Percentiles rank a stretch among this genome's conserved stretches.
Evolutionary conservation across 2,113 vertebrate species (phyloP).

Genomic region (Cathartes aura): DNA sequence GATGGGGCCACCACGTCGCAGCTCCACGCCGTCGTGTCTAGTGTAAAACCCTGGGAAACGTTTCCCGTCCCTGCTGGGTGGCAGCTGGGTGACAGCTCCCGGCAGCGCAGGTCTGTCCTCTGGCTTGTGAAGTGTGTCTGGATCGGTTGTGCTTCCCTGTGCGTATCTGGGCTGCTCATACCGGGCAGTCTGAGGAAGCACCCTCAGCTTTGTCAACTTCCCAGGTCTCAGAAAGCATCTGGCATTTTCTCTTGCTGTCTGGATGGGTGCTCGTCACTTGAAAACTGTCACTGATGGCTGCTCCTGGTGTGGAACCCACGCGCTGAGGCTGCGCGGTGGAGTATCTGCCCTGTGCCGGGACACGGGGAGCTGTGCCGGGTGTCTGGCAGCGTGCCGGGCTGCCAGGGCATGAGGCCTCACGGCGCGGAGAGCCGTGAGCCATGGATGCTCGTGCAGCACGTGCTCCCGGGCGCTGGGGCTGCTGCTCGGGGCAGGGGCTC

Average conservation of each 20-base stretch:
- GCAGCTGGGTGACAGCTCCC: neutral
- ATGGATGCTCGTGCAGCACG: accelerated
- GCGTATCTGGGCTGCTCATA: neutral
- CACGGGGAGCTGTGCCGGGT: neutral
- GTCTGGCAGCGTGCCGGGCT: accelerated
- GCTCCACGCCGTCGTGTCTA: accelerated
- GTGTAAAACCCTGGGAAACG: neutral
- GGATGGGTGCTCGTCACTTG: neutral
- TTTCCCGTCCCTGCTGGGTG: neutral
- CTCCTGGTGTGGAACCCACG: neutral
- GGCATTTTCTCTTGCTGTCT: neutral
- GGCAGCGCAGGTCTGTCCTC: neutral
- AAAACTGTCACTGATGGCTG: neutral
- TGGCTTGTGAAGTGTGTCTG: neutral
- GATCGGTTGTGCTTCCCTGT: neutral
- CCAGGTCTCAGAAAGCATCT: neutral
- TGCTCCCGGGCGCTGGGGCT: neutral
- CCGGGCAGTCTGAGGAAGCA: neutral
- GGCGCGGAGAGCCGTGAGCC: accelerated
- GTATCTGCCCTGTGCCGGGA: neutral
- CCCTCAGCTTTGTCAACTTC: neutral
- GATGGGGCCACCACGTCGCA: neutral
- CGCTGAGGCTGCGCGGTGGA: neutral
- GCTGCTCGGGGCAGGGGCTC: neutral
- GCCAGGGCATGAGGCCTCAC: accelerated